A percentile compares a stretch with the other conserved stretches of the same genome.
phyloP scores from a whole-genome alignment of 2,797 vertebrate species.

The Lateolabrax maculatus region DNA sequence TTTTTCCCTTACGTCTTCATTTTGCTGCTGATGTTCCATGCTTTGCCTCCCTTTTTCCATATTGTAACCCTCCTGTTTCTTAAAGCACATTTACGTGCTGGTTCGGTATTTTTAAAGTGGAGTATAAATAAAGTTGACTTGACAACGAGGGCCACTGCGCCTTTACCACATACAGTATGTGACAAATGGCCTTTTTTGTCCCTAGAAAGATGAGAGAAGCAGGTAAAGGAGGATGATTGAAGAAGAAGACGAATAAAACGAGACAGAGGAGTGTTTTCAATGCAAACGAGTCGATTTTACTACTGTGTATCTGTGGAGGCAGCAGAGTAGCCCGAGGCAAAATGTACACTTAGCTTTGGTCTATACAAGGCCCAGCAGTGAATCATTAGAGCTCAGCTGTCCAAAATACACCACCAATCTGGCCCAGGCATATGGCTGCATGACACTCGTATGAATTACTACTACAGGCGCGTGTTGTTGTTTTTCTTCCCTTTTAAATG shows the following conservation, averaged over 20 bases:
- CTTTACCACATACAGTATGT: not conserved
- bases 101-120: conserved; percentile 16
- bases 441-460: conserved; percentile 74
- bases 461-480: conserved; percentile 65
- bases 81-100: conserved; percentile 16
- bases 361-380: conserved; percentile 67
- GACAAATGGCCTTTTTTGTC: not conserved
- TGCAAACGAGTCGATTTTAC: conserved; percentile 56
- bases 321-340: conserved; percentile 72
- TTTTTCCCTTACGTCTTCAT: conserved; percentile 60
- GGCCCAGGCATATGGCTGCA: conserved; percentile 76
- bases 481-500: conserved; percentile 60
- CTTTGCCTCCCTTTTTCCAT: conserved; percentile 59
- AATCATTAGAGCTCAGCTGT: conserved; percentile 83
- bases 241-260: conserved; percentile 32
- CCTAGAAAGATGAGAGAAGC: conserved; percentile 2
- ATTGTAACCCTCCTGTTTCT: conserved; percentile 20
- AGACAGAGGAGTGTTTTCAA: conserved; percentile 35
- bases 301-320: conserved; percentile 62
- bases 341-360: conserved; percentile 76
- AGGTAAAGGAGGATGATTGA: conserved; percentile 39
- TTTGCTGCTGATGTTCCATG: conserved; percentile 46
- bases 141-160: not conserved
- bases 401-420: conserved; percentile 78
- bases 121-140: conserved; percentile 25